Base-by-base conservation (phyloP, 2,113 vertebrate species). In the Cygnus buccinator region DNA sequence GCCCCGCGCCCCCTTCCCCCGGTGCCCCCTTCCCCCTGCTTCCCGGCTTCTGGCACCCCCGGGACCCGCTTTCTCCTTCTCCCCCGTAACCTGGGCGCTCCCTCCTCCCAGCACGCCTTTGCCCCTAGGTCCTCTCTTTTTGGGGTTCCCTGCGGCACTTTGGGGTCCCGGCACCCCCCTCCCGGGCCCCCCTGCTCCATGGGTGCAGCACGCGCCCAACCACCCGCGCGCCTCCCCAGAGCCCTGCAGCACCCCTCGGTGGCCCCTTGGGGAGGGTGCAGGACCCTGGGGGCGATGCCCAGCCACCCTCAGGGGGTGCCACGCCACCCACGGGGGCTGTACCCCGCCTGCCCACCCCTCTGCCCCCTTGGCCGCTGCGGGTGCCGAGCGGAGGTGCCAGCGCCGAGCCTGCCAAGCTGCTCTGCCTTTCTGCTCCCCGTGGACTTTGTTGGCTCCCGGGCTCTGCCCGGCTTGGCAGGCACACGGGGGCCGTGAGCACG, bases 281-380 rank as follows among this genome's bases (percentile, higher is more conserved):
- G 63, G 20, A 46, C 48, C n/a, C 22, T 0, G 0, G 0, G 23
- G 68, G 28, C 31, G 81, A 20, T 87, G 84, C 61, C 70, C n/a
- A 17, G 22, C 62, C 15, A 1, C 39, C 0, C 0, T 1, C 26
- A 4, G 0, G 17, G 58, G 17, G 13, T 41, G 31, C 68, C 90
- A 44, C 4, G 2, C 33, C 55, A 25, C 46, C 74, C 2, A 0
- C 10, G 55, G 55, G 65, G 44, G 46, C 81, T 2, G 0, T 68
- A 48, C 48, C 46, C 54, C 52, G 13, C 43, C 19, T 77, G 37
- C 58, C 31, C 2, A 1, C 44, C 58, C 35, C 83, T 41, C 67
- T 72, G 67, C 29, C 72, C 83, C 76, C 0, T 0, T 54, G 75
- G 35, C 67, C 3, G 0, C 67, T 7, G 63, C 0, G 1, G 59